A percentile compares a stretch with the other conserved stretches of the same genome.
Evolutionary conservation across 2,888 invertebrate genomes (phyloP).

Genomic region (Alviniconcha strummeri): DNA sequence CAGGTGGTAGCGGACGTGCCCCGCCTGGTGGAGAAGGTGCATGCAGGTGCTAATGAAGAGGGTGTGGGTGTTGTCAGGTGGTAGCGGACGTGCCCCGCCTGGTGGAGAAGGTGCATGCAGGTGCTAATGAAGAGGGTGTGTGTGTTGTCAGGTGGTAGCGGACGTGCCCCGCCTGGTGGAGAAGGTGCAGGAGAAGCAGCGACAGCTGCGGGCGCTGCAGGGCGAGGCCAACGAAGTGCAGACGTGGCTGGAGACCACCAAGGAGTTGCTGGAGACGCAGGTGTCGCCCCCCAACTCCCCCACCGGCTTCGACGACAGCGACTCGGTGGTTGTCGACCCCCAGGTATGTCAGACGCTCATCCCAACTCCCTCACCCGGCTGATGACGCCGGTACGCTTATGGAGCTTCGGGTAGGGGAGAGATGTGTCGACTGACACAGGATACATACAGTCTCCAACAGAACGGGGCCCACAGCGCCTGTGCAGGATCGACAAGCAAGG

Average conservation of each 20-base stretch:
- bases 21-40: too few relatives aligned
- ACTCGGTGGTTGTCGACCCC: constrained; percentile 63
- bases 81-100: constrained; percentile 31
- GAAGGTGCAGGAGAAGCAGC: constrained; percentile 56
- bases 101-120: constrained; percentile 42
- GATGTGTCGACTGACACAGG: too few relatives aligned
- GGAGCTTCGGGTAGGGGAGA: too few relatives aligned
- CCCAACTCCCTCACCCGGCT: too few relatives aligned
- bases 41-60: background rate
- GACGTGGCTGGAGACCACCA: constrained; percentile 62
- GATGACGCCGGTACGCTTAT: too few relatives aligned
- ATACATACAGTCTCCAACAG: too few relatives aligned
- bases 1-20: too few relatives aligned
- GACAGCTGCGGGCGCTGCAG: constrained; percentile 57
- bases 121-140: background rate
- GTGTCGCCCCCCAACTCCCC: constrained; percentile 63
- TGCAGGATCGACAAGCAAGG: too few relatives aligned
- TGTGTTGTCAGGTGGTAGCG: constrained; percentile 51
- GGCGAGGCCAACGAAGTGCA: constrained; percentile 63
- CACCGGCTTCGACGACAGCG: constrained; percentile 60
- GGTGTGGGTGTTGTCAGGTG: too few relatives aligned
- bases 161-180: constrained; percentile 59
- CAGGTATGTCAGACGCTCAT: constrained; percentile 48
- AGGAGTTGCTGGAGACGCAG: constrained; percentile 60
- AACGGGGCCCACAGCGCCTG: too few relatives aligned